Evolutionary conservation across 2,113 vertebrate species (phyloP).

Genomic region (Conger conger): DNA sequence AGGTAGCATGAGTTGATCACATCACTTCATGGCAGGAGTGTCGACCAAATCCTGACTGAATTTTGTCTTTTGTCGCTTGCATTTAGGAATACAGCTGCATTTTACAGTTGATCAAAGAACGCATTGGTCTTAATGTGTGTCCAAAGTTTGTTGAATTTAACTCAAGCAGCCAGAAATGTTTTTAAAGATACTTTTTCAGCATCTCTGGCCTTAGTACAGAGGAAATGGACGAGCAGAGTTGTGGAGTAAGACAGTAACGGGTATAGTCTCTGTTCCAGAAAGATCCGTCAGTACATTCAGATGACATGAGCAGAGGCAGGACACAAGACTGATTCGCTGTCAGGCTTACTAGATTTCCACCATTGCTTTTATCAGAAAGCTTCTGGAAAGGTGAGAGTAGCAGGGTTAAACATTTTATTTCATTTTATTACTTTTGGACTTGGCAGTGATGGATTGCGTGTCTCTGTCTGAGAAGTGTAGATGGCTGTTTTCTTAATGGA

Average conservation of each 20-base stretch:
- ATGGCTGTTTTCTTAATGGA: neutral
- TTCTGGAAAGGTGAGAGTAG: neutral
- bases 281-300: neutral
- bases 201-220: neutral
- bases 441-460: neutral
- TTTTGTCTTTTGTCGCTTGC: neutral
- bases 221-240: neutral
- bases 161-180: neutral
- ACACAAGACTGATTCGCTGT: neutral
- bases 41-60: neutral
- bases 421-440: neutral
- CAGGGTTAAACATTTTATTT: no score
- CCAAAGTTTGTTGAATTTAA: neutral
- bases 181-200: neutral
- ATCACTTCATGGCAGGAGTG: neutral
- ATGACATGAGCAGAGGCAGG: neutral
- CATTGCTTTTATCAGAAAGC: neutral
- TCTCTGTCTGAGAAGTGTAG: neutral
- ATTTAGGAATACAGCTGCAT: neutral
- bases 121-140: neutral
- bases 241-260: neutral
- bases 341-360: neutral
- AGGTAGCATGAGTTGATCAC: conserved; percentile 32
- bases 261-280: neutral
- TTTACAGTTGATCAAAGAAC: neutral